phyloP scores from a whole-genome alignment of 2,888 invertebrate genomes.

The Drosophila ochracea region DNA sequence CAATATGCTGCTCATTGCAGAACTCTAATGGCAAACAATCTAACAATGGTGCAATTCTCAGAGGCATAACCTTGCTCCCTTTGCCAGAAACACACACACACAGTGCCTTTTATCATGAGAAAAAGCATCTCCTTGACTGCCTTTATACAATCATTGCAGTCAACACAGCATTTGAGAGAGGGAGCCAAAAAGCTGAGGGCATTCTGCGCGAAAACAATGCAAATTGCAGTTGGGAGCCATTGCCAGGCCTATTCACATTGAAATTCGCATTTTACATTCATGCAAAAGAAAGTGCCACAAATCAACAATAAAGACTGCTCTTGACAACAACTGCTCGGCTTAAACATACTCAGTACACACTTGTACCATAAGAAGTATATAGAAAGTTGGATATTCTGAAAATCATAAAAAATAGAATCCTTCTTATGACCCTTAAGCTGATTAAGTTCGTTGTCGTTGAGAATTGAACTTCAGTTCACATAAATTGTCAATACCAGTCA shows the following conservation, averaged over 20 bases:
- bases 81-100: constrained; percentile 41
- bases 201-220: constrained; percentile 72
- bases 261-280: constrained; percentile 70
- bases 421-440: background rate
- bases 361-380: background rate
- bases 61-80: constrained; percentile 65
- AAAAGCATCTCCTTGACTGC: constrained; percentile 46
- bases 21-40: constrained; percentile 52
- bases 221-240: constrained; percentile 65
- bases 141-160: constrained; percentile 74
- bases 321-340: background rate
- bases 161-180: constrained; percentile 40
- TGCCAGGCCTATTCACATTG: constrained; percentile 71
- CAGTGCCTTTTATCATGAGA: constrained; percentile 49
- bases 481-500: background rate
- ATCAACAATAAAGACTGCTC: constrained; percentile 62
- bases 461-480: background rate
- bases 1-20: constrained; percentile 26
- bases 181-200: constrained; percentile 40
- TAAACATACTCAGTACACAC: background rate
- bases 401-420: background rate
- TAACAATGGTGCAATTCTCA: constrained; percentile 58
- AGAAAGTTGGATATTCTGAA: background rate
- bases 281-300: constrained; percentile 48
- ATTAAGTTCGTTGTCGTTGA: background rate